Evolutionary conservation across 2,797 vertebrate species (phyloP).

Genomic region (Betta splendens): DNA sequence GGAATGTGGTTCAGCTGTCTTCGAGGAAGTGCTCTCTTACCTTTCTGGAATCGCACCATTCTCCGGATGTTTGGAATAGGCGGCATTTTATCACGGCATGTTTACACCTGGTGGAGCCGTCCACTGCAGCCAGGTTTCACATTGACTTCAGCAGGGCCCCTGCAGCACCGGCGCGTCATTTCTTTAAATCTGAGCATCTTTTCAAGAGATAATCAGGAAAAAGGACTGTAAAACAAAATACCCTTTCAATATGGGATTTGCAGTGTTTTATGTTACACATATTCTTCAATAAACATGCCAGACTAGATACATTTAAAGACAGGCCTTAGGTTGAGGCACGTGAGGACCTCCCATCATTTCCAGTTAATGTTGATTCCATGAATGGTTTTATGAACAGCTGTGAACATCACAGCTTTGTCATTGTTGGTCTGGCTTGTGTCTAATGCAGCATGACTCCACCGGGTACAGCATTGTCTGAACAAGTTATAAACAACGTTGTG

Average conservation of each 20-base stretch:
- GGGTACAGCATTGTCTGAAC: background rate
- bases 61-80: slow-evolving; percentile 57
- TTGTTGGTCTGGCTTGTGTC: background rate
- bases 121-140: slow-evolving; percentile 15
- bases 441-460: background rate
- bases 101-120: slow-evolving; percentile 51
- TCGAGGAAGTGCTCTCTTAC: slow-evolving; percentile 10
- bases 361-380: background rate
- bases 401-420: background rate
- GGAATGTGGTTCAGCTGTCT: background rate
- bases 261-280: too few species aligned
- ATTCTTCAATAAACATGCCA: too few species aligned
- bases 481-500: background rate
- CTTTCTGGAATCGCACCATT: slow-evolving; percentile 48
- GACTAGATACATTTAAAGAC: background rate
- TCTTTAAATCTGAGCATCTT: too few species aligned
- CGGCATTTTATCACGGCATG: slow-evolving; percentile 39
- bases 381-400: background rate
- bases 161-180: too few species aligned
- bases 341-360: background rate
- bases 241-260: too few species aligned
- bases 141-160: too few species aligned
- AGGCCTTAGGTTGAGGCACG: background rate
- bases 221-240: background rate
- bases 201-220: background rate